Conservation (phyloP, 1,140 invertebrate species). For the Apis cerana region DNA sequence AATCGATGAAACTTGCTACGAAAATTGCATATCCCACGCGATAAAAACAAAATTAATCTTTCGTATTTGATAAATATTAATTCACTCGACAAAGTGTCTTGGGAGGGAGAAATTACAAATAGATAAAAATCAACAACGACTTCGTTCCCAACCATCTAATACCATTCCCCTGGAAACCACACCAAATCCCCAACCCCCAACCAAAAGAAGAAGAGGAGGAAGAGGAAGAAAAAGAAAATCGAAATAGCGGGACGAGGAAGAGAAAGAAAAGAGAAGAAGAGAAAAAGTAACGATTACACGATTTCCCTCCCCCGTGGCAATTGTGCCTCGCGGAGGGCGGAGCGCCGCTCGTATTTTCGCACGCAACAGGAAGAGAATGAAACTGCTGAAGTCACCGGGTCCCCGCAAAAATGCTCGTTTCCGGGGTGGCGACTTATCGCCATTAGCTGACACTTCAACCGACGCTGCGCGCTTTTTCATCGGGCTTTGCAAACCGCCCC, state of each 20-base stretch:
- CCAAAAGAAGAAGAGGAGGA: neutral
- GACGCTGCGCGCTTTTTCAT: slow-evolving; percentile 51
- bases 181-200: too few species aligned
- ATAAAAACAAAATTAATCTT: too few species aligned
- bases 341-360: slow-evolving; percentile 5
- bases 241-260: too few species aligned
- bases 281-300: neutral
- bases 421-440: slow-evolving; percentile 62
- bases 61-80: too few species aligned
- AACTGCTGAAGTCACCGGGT: slow-evolving; percentile 59
- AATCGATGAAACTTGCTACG: too few species aligned
- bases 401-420: slow-evolving; percentile 62
- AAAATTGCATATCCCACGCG: too few species aligned
- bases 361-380: slow-evolving; percentile 46
- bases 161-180: too few species aligned
- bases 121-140: too few species aligned
- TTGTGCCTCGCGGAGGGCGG: neutral
- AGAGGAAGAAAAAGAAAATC: neutral
- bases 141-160: too few species aligned
- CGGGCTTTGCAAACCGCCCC: neutral
- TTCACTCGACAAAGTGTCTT: too few species aligned
- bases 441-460: slow-evolving; percentile 64
- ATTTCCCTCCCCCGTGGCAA: neutral
- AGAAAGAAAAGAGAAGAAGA: neutral
- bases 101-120: too few species aligned